Percentiles rank a stretch among this genome's conserved stretches.
Evolutionary conservation across 1,140 invertebrate species (phyloP).

Genomic region (Brachionus plicatilis): DNA sequence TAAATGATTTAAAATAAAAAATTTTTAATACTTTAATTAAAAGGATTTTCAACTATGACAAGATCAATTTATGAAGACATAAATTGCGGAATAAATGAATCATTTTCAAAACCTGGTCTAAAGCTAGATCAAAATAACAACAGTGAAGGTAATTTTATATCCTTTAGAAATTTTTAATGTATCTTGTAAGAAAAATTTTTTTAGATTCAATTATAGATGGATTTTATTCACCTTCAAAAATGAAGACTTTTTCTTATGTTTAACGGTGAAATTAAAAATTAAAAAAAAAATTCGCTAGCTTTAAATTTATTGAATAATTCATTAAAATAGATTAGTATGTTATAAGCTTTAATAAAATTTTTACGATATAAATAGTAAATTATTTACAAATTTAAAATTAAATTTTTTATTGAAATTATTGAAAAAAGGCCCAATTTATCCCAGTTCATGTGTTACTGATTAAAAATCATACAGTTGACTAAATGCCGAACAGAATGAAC

Average conservation of each 20-base stretch:
- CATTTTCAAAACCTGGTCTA: background rate
- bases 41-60: background rate
- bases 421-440: background rate
- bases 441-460: background rate
- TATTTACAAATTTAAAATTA: background rate
- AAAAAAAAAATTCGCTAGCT: background rate
- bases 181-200: background rate
- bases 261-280: background rate
- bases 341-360: background rate
- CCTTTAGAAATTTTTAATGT: background rate
- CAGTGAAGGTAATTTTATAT: background rate
- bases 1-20: background rate
- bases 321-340: background rate
- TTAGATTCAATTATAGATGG: background rate
- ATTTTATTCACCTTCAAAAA: background rate
- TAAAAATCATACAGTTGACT: background rate
- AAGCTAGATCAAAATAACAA: background rate
- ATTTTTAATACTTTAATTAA: background rate
- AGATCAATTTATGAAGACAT: background rate
- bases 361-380: background rate
- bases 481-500: background rate
- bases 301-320: background rate
- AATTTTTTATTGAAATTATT: background rate
- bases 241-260: background rate
- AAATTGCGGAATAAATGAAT: background rate